Evolutionary conservation across 1,140 invertebrate species (phyloP).

Genomic region (Drosophila leontia): DNA sequence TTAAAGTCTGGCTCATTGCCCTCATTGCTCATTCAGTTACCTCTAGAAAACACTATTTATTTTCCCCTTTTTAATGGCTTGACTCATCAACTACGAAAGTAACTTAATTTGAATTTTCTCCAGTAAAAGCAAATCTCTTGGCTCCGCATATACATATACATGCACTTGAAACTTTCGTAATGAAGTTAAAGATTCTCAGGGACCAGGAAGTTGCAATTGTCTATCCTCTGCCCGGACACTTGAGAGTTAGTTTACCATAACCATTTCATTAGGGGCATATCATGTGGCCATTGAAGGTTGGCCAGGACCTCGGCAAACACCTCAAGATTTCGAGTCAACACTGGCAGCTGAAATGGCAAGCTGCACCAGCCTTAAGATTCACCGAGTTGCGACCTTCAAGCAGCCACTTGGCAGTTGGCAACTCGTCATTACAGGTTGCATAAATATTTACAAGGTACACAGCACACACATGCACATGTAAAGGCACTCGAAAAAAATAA

Average conservation of each 20-base stretch:
- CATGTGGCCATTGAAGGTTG: conserved; percentile 41
- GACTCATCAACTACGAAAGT: conserved; percentile 1
- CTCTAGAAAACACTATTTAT: too few relatives aligned
- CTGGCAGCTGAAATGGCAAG: conserved; percentile 39
- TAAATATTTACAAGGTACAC: conserved; percentile 80
- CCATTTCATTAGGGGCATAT: conserved; percentile 53
- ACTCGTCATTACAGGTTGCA: conserved; percentile 73
- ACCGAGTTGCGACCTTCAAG: conserved; percentile 47
- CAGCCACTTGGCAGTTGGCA: conserved; percentile 63
- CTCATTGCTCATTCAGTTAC: not conserved
- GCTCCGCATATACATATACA: conserved; percentile 12
- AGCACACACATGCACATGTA: conserved; percentile 31
- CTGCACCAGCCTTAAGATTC: conserved; percentile 38
- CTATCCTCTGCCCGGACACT: conserved; percentile 13
- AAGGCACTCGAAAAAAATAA: not conserved
- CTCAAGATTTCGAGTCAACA: conserved; percentile 48
- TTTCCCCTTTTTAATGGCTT: not conserved
- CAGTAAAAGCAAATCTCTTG: not conserved
- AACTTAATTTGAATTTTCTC: conserved; percentile 1
- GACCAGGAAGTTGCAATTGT: conserved; percentile 32
- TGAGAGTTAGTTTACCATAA: conserved; percentile 41
- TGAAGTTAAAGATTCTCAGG: conserved; percentile 21
- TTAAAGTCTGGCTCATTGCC: not conserved
- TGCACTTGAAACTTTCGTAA: conserved; percentile 23
- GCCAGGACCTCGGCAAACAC: conserved; percentile 44